Evolutionary conservation across 92 coral and sea anemone species (phyloP), one percentile per base, ranked within the genome.

Genomic region (Muricea muricata): DNA sequence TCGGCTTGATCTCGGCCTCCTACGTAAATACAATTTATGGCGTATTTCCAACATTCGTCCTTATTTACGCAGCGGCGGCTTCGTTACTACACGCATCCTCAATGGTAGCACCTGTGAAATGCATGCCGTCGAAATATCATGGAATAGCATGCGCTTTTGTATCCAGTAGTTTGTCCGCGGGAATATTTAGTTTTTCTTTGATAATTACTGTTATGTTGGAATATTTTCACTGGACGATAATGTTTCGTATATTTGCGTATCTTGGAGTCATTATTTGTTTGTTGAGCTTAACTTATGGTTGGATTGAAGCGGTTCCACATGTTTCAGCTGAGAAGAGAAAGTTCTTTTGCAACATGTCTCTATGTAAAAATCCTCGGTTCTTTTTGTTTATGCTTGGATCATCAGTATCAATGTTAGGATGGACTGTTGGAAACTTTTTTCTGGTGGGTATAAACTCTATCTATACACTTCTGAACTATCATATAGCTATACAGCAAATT

Each of bases 1-100:
- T 80, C 13, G 85, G 91, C 54, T 83, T 92, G n/a, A 46, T 84
- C 48, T 65, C 90, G 50, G 86, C 94, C 41, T 92, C 94, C 25
- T 85, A 75, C 63, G 84, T 89, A 8, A 76, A 31, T 41, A 82
- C 74, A 48, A 80, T 89, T 20, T 21, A 82, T 1, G 86, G 56
- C 23, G 46, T 92, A 11, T 89, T 84, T 55, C 75, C 87, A 11
- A 85, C 93, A 26, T 92, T 81, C 35, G 86, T 91, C 46, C 47
- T 92, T 30, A 73, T 73, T 73, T 42, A 42, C 13, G 58, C 32
- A 17, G 61, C 46, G 37, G 56, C 79, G 6, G 26, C 32, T 20
- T 73, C 57, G 4, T 11, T 73, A 18, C 32, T 73, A 35, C 24
- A 42, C 20, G 8, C 57, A n/a, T 73, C 79, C 8, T 3, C 23